Conservation (phyloP, 2,113 vertebrate species). For the Gnathonemus longibarbis region DNA sequence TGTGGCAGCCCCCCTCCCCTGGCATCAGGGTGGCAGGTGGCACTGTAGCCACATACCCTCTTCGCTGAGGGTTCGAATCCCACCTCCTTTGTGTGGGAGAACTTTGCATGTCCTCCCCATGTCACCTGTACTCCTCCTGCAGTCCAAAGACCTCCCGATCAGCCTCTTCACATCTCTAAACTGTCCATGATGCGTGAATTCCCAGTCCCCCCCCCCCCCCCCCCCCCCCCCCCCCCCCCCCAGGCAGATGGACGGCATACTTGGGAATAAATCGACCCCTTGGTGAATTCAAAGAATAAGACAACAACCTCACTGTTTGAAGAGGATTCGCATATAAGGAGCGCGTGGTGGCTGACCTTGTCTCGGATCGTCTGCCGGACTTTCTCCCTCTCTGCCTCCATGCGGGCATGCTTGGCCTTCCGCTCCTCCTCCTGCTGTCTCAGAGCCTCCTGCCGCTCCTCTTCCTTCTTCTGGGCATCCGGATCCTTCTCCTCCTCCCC, state of each 20-base stretch:
- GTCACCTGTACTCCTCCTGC: not conserved
- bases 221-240: not conserved
- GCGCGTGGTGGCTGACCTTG: slow-evolving; percentile 65
- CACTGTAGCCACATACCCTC: not conserved
- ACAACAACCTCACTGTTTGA: not conserved
- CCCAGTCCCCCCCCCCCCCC: not conserved
- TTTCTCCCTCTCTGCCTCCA: slow-evolving; percentile 95
- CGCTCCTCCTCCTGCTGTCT: slow-evolving; percentile 94
- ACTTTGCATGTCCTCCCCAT: not conserved
- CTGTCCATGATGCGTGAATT: not conserved
- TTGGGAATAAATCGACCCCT: not conserved
- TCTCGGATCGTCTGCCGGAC: slow-evolving; percentile 95
- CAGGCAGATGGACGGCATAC: not conserved
- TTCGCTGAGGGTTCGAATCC: not conserved
- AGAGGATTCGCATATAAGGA: not conserved
- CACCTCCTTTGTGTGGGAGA: not conserved
- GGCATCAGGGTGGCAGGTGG: not conserved
- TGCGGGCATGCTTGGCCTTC: slow-evolving; percentile 87
- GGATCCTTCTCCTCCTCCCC: slow-evolving; percentile 97
- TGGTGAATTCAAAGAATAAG: not conserved
- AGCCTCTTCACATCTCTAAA: not conserved
- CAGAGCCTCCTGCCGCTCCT: slow-evolving; percentile 90
- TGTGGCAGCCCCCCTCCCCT: not conserved
- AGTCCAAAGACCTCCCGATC: not conserved
- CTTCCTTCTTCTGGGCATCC: slow-evolving; percentile 91